Conservation (phyloP, 2,888 invertebrate genomes). For the Papilio elwesi region DNA sequence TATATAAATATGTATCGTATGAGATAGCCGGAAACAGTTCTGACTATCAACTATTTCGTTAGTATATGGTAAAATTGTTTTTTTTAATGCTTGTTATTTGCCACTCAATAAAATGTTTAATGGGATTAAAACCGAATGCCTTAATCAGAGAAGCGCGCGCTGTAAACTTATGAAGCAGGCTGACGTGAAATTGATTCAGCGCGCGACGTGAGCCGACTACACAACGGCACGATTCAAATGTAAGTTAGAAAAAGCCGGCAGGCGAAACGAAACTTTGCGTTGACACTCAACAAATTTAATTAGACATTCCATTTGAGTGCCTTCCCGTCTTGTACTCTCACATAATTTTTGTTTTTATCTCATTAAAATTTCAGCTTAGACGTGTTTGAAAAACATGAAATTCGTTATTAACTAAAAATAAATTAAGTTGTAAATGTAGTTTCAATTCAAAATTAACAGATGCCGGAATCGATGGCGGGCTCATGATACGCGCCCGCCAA, state of each 20-base stretch:
- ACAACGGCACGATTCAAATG: slow-evolving; percentile 71
- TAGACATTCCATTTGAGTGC: slow-evolving; percentile 65
- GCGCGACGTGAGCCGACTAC: slow-evolving; percentile 74
- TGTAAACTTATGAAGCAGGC: slow-evolving; percentile 54
- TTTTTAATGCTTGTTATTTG: slow-evolving; percentile 1
- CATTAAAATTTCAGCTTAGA: slow-evolving; percentile 30
- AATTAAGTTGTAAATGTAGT: too few relatives aligned
- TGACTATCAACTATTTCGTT: background rate
- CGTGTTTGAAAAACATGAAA: slow-evolving; percentile 2
- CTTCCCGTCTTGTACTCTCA: slow-evolving; percentile 45
- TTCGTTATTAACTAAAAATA: background rate
- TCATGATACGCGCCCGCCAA: too few relatives aligned
- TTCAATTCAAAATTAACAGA: background rate
- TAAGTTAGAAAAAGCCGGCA: slow-evolving; percentile 57
- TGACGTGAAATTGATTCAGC: slow-evolving; percentile 82
- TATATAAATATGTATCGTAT: background rate
- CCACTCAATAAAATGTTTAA: slow-evolving; percentile 19
- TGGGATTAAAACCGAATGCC: slow-evolving; percentile 28
- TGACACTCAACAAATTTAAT: slow-evolving; percentile 75
- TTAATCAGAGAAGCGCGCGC: slow-evolving; percentile 32
- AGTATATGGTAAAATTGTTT: background rate
- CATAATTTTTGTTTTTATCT: slow-evolving; percentile 31
- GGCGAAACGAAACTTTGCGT: slow-evolving; percentile 69
- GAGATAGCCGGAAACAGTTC: too few relatives aligned
- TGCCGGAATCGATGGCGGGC: too few relatives aligned